phyloP scores from a whole-genome alignment of 2,113 vertebrate genomes.

The sheep (Ovis aries) region ARS-UI_Ramb_v3.0 NC_056054.1:4630501-4631000 shows the following conservation, averaged over 20 bases:
- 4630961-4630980: rapidly evolving
- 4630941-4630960: too few relatives aligned
- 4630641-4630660: neutral
- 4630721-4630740: rapidly evolving
- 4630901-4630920: rapidly evolving
- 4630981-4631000: neutral
- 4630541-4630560: neutral
- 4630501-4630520: neutral
- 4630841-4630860: neutral
- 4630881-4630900: rapidly evolving
- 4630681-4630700: rapidly evolving
- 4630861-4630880: rapidly evolving
- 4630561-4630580: neutral
- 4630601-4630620: neutral
- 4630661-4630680: rapidly evolving
- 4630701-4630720: rapidly evolving
- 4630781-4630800: rapidly evolving
- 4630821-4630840: rapidly evolving
- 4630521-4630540: neutral
- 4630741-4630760: rapidly evolving
- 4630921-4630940: rapidly evolving
- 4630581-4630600: neutral
- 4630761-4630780: rapidly evolving
- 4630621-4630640: rapidly evolving
- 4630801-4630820: rapidly evolving